These are phyloP conservation scores for Chaetodon auriga DNA, from an alignment of 2,113 vertebrate genomes.

Conservation along the genomic window DNA sequence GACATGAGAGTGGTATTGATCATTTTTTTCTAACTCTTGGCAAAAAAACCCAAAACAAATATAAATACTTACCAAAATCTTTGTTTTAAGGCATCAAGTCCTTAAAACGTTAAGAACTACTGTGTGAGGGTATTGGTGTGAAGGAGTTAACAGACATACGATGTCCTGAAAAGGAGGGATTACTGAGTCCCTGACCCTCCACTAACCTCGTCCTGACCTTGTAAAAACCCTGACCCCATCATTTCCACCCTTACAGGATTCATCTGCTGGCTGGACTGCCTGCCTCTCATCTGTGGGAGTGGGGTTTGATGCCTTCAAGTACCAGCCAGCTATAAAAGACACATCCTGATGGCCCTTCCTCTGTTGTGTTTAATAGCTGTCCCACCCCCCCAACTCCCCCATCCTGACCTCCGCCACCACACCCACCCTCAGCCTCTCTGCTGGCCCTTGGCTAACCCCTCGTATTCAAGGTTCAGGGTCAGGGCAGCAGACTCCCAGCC, in stretches of 20 bases:
- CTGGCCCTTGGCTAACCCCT: constrained; percentile 84
- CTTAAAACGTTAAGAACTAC: not conserved
- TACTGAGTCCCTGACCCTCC: constrained; percentile 61
- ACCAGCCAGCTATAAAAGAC: constrained; percentile 82
- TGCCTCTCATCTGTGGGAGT: constrained; percentile 76
- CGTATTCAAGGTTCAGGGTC: constrained; percentile 80
- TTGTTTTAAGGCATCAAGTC: constrained; percentile 5
- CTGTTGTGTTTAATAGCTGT: constrained; percentile 83
- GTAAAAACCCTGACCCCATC: constrained; percentile 74
- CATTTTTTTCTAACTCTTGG: not conserved
- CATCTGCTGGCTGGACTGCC: constrained; percentile 74
- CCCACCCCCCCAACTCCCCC: constrained; percentile 46
- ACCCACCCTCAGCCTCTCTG: constrained; percentile 71
- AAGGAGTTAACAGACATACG: constrained; percentile 44
- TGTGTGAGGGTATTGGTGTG: not conserved
- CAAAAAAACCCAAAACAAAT: not conserved
- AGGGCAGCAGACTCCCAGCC: constrained; percentile 79
- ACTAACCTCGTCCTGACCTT: constrained; percentile 75
- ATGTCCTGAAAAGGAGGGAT: constrained; percentile 30
- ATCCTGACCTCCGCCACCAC: constrained; percentile 75
- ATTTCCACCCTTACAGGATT: constrained; percentile 84
- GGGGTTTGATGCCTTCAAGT: constrained; percentile 82
- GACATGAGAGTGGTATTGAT: not conserved
- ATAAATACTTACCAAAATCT: not conserved
- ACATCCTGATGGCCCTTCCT: constrained; percentile 85